phyloP scores from a whole-genome alignment of 1,140 invertebrate species.

The Bombus vancouverensis region DNA sequence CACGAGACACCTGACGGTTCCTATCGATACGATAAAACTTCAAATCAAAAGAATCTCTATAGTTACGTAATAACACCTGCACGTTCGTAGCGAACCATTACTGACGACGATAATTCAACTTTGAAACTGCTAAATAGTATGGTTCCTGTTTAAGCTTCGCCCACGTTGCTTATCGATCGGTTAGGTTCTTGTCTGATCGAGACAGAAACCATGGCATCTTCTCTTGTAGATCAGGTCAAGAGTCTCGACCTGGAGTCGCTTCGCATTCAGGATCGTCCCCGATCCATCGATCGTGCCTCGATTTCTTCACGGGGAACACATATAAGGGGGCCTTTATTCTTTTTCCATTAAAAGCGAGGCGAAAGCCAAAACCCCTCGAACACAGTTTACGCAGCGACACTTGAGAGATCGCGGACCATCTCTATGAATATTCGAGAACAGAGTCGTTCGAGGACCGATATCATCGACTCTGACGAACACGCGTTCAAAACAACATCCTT shows the following conservation, averaged over 20 bases:
- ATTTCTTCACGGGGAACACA: constrained; percentile 7
- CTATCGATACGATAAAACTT: constrained; percentile 21
- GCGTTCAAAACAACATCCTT: not conserved
- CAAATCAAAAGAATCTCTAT: constrained; percentile 27
- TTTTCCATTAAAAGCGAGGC: not conserved
- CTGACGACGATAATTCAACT: constrained; percentile 15
- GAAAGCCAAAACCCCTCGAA: constrained; percentile 8
- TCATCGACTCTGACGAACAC: not conserved
- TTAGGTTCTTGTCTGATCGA: constrained; percentile 4
- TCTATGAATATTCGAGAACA: not conserved
- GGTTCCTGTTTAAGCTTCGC: constrained; percentile 18
- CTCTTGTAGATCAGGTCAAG: constrained; percentile 2
- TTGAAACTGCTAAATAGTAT: constrained; percentile 28
- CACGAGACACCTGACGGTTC: not conserved
- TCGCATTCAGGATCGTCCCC: constrained; percentile 23
- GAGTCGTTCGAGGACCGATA: not conserved
- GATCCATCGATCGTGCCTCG: constrained; percentile 27
- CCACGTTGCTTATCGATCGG: constrained; percentile 1
- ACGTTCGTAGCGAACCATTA: constrained; percentile 7
- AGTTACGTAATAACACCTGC: constrained; percentile 31
- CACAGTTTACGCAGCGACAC: constrained; percentile 15
- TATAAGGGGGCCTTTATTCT: not conserved
- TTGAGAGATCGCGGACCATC: not conserved
- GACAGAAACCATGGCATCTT: not conserved
- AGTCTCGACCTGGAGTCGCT: not conserved